A percentile compares a stretch with the other conserved stretches of the same genome.
Conservation (phyloP, 2,888 invertebrate genomes). For the Itoplectis maculator region DNA sequence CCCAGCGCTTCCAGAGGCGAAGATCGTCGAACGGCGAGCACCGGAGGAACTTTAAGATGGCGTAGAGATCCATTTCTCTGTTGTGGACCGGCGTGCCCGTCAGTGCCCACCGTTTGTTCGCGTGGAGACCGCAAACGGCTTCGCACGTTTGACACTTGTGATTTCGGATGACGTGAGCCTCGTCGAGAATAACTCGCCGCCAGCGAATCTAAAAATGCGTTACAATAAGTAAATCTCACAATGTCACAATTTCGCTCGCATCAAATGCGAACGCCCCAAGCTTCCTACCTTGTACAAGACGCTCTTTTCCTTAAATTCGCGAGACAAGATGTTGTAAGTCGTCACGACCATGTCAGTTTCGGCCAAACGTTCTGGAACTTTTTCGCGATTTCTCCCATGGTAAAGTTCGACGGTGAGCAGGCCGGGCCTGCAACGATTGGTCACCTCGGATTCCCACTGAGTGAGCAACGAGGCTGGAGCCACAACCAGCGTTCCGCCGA, state of each 20-base stretch:
- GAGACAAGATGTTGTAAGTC: constrained; percentile 91
- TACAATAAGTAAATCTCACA: too few relatives aligned
- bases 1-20: constrained; percentile 96
- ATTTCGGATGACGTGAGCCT: constrained; percentile 97
- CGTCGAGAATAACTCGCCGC: constrained; percentile 95
- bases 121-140: constrained; percentile 89
- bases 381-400: constrained; percentile 93
- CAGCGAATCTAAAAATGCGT: constrained; percentile 88
- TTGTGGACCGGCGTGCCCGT: constrained; percentile 99
- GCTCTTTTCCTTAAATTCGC: constrained; percentile 85
- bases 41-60: constrained; percentile 92
- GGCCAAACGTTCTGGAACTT: constrained; percentile 86
- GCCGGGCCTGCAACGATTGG: constrained; percentile 87
- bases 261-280: constrained; percentile 12
- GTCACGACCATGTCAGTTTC: constrained; percentile 94
- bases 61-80: constrained; percentile 93
- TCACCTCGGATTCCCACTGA: constrained; percentile 95
- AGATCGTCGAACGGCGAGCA: constrained; percentile 96
- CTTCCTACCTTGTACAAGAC: constrained; percentile 80
- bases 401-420: constrained; percentile 88
- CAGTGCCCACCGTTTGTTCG: constrained; percentile 91
- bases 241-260: too few relatives aligned
- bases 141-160: constrained; percentile 91
- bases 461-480: constrained; percentile 96
- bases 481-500: constrained; percentile 93